Evolutionary conservation across 1,140 invertebrate genomes (phyloP).

Genomic region (Linepithema humile): DNA sequence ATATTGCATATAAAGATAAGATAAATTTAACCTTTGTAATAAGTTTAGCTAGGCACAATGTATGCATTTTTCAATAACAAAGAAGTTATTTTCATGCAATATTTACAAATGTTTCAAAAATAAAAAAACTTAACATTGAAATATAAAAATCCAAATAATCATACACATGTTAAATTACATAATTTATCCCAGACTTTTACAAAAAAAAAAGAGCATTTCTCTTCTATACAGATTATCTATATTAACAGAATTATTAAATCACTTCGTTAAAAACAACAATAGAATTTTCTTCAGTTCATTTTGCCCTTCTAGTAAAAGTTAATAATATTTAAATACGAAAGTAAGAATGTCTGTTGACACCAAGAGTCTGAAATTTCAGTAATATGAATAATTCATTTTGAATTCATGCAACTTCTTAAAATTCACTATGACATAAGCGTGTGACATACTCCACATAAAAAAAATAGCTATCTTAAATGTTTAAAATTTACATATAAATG

Average conservation of each 20-base stretch:
- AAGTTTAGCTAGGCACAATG: neutral
- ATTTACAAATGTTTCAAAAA: neutral
- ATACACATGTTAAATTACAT: neutral
- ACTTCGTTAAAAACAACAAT: neutral
- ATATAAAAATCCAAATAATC: neutral
- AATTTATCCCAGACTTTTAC: neutral
- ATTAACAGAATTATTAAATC: neutral
- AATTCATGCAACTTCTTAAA: neutral
- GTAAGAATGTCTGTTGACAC: neutral
- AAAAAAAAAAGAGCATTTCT: no score
- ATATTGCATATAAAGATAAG: neutral
- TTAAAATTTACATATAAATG: neutral
- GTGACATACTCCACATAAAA: neutral
- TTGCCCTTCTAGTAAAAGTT: neutral
- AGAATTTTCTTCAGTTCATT: neutral
- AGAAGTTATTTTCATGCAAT: neutral
- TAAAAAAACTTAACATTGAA: neutral
- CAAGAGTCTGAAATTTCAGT: neutral
- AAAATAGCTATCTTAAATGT: neutral
- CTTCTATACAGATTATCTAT: no score
- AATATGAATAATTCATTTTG: slow-evolving; percentile 17
- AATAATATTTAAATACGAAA: neutral
- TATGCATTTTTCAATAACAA: neutral
- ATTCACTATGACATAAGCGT: neutral
- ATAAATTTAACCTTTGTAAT: neutral